phyloP scores from a whole-genome alignment of 2,797 vertebrate genomes.

The Epinephelus malabaricus region DNA sequence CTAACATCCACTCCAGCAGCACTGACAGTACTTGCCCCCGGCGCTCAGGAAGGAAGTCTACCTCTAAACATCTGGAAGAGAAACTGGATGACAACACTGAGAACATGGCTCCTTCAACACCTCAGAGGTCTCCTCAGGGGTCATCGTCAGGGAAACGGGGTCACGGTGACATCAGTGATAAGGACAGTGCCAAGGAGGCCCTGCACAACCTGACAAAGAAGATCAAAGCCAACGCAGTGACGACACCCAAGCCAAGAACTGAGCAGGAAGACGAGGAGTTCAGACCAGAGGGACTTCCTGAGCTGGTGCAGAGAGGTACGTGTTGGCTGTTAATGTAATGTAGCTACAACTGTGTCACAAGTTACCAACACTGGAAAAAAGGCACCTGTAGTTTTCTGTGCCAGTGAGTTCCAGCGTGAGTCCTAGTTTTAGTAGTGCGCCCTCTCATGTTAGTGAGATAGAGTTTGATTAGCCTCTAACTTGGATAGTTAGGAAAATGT shows the following conservation, averaged over 20 bases:
- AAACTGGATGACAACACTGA: slow-evolving; percentile 40
- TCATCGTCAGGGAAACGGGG: slow-evolving; percentile 81
- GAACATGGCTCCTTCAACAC: slow-evolving; percentile 59
- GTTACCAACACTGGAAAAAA: neutral
- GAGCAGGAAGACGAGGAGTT: slow-evolving; percentile 68
- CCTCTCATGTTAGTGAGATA: neutral
- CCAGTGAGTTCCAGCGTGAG: neutral
- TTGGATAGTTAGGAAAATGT: neutral
- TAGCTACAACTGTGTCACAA: neutral
- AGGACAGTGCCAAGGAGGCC: slow-evolving; percentile 78
- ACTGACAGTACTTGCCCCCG: slow-evolving; percentile 23
- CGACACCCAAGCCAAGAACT: slow-evolving; percentile 49
- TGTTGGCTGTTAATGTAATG: neutral
- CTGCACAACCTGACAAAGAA: slow-evolving; percentile 85
- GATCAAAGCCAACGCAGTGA: slow-evolving; percentile 68
- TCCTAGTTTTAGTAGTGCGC: neutral
- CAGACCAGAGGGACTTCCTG: slow-evolving; percentile 90
- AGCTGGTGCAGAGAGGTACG: slow-evolving; percentile 90
- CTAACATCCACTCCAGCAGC: slow-evolving; percentile 58
- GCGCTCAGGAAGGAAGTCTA: slow-evolving; percentile 62
- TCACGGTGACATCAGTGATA: slow-evolving; percentile 67
- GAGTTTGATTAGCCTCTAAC: neutral
- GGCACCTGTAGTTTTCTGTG: neutral
- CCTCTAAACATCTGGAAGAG: slow-evolving; percentile 53
- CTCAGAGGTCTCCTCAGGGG: slow-evolving; percentile 56